Evolutionary conservation across 2,888 invertebrate species (phyloP).

Genomic region (Sinohyriopsis cumingii): DNA sequence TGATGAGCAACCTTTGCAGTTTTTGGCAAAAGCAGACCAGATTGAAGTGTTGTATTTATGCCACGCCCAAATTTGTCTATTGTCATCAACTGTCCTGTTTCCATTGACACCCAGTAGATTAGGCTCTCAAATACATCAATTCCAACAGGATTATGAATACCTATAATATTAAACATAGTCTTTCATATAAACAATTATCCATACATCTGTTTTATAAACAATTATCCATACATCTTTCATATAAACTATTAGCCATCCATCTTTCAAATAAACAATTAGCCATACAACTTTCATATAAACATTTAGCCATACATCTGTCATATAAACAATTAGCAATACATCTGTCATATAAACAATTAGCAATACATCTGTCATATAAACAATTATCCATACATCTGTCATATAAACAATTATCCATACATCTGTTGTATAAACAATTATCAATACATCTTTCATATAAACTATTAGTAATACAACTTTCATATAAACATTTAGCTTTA

Average conservation of each 20-base stretch:
- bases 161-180: constrained; percentile 65
- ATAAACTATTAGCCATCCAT: too few species aligned
- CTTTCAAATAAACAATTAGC: background rate
- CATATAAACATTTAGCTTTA: too few species aligned
- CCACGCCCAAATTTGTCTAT: constrained; percentile 98
- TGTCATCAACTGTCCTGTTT: constrained; percentile 87
- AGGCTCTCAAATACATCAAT: constrained; percentile 95
- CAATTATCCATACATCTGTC: too few species aligned
- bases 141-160: constrained; percentile 83
- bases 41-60: constrained; percentile 86
- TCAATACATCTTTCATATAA: background rate
- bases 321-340: too few species aligned
- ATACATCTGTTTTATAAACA: too few species aligned
- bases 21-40: constrained; percentile 88
- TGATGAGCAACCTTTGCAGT: constrained; percentile 87
- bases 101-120: constrained; percentile 93
- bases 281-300: background rate
- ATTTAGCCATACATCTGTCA: too few species aligned
- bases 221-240: too few species aligned
- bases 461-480: background rate
- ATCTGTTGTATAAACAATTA: too few species aligned
- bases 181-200: too few species aligned
- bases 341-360: too few species aligned
- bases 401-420: too few species aligned
- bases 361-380: too few species aligned